Evolutionary conservation across 2,888 invertebrate genomes (phyloP).

Genomic region (Spodoptera exigua): DNA sequence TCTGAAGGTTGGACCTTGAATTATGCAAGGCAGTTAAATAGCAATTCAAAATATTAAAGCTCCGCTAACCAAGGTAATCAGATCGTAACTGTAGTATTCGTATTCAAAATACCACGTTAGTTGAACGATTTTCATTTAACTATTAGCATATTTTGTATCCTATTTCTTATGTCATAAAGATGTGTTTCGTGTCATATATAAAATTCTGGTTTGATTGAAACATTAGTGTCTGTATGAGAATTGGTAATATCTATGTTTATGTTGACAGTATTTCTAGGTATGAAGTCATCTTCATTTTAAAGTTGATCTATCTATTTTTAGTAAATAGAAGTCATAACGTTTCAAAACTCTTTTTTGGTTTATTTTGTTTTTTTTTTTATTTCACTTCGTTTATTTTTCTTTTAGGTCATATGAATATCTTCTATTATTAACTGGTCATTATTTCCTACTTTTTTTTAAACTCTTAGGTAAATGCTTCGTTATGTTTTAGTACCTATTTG

Average conservation of each 20-base stretch:
- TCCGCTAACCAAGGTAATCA: constrained; percentile 15
- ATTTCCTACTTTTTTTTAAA: too few relatives aligned
- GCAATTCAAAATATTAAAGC: constrained; percentile 12
- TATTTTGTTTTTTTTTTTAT: too few relatives aligned
- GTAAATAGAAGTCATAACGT: too few relatives aligned
- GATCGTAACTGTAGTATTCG: constrained; percentile 27
- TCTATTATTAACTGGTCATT: too few relatives aligned
- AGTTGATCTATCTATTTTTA: constrained; percentile 11
- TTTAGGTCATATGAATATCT: too few relatives aligned
- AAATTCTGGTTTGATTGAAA: constrained; percentile 30
- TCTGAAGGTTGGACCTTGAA: background rate
- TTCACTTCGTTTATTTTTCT: too few relatives aligned
- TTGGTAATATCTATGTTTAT: too few relatives aligned
- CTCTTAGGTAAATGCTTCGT: too few relatives aligned
- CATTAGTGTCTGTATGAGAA: too few relatives aligned
- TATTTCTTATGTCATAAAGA: constrained; percentile 32
- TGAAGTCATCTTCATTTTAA: constrained; percentile 29
- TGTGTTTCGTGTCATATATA: constrained; percentile 26
- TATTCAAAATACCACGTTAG: constrained; percentile 22
- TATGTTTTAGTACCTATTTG: too few relatives aligned
- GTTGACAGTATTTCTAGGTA: constrained; percentile 25
- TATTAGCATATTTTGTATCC: constrained; percentile 47
- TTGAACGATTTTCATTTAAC: constrained; percentile 12
- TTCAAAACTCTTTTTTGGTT: too few relatives aligned
- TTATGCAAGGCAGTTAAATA: constrained; percentile 1